A percentile compares a stretch with the other conserved stretches of the same genome.
Conservation (phyloP, 2,113 vertebrate genomes). For the Leuciscus idus region DNA sequence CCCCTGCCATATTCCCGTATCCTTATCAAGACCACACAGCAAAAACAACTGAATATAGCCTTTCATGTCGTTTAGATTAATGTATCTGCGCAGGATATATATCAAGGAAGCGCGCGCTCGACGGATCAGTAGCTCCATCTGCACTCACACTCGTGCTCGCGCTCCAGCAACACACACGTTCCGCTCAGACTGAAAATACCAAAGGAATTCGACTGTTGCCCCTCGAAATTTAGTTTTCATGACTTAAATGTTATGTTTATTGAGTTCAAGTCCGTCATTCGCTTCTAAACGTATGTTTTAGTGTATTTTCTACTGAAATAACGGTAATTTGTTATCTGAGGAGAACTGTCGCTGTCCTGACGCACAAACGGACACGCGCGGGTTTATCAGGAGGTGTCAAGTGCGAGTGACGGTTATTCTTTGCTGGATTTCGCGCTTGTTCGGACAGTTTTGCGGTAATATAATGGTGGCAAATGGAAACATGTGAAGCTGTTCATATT, state of each 20-base stretch:
- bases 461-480: background rate
- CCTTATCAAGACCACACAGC: slow-evolving; percentile 10
- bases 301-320: background rate
- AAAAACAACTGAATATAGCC: slow-evolving; percentile 10
- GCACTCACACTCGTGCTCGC: background rate
- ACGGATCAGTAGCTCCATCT: slow-evolving; percentile 52
- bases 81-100: slow-evolving; percentile 10
- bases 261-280: background rate
- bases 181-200: slow-evolving; percentile 1
- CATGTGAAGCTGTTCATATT: background rate
- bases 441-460: background rate
- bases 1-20: slow-evolving; percentile 1
- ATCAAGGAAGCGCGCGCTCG: slow-evolving; percentile 1
- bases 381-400: slow-evolving; percentile 28
- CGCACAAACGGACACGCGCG: slow-evolving; percentile 6
- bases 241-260: background rate
- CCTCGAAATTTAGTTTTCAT: background rate
- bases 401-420: slow-evolving; percentile 2
- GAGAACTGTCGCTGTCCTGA: slow-evolving; percentile 16
- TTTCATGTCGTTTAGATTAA: slow-evolving; percentile 15
- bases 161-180: background rate
- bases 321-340: slow-evolving; percentile 8
- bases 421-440: slow-evolving; percentile 6
- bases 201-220: background rate
- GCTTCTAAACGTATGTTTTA: background rate